These are phyloP conservation scores for Sphecodes monilicornis DNA, from an alignment of 2,888 invertebrate species.

Conservation along the genomic window DNA sequence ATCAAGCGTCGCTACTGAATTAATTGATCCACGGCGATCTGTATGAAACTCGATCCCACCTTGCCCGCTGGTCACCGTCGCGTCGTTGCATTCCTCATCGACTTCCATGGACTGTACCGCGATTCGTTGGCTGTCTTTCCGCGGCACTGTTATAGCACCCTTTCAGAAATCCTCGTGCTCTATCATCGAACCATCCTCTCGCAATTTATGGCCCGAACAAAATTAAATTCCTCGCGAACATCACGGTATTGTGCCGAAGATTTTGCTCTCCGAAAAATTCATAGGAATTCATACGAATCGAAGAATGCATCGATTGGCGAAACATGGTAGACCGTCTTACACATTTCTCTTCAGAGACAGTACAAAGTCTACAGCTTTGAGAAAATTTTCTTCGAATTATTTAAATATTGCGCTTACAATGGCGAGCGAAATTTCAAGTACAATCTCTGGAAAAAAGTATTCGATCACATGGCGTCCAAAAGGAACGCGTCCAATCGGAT, in stretches of 20 bases:
- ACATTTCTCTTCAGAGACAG: too few relatives aligned
- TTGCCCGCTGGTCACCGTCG: neutral
- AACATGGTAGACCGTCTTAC: too few relatives aligned
- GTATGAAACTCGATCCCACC: neutral
- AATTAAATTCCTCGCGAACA: too few relatives aligned
- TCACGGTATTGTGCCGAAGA: too few relatives aligned
- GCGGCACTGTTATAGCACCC: neutral
- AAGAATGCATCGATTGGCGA: too few relatives aligned
- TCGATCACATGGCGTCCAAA: too few relatives aligned
- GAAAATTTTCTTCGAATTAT: neutral
- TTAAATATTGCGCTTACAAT: neutral
- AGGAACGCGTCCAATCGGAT: too few relatives aligned
- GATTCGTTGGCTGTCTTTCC: neutral
- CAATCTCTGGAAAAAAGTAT: too few relatives aligned
- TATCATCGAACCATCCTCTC: neutral
- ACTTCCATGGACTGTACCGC: neutral
- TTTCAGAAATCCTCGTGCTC: neutral
- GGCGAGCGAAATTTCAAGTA: neutral
- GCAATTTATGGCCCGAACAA: neutral
- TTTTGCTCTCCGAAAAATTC: neutral
- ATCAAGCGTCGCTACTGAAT: neutral
- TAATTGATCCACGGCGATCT: constrained; percentile 1
- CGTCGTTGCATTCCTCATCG: neutral
- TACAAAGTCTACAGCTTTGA: neutral
- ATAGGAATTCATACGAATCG: neutral